Conservation (phyloP, 2,113 vertebrate genomes). For the Macaca fascicularis region DNA sequence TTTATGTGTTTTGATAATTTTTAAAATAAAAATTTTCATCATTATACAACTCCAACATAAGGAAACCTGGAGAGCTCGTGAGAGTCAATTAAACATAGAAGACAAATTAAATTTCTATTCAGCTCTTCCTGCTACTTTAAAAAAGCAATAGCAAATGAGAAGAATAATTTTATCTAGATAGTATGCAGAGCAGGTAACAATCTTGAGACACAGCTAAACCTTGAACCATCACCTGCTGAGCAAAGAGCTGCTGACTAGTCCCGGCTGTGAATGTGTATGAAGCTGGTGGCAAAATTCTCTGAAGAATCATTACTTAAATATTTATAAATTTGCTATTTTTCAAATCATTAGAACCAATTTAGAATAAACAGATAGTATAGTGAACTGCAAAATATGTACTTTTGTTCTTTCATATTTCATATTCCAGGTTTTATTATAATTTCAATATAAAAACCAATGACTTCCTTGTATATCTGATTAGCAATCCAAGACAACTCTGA, state of each 20-base stretch:
- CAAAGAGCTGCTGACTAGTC: neutral
- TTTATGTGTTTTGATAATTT: neutral
- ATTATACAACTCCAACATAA: neutral
- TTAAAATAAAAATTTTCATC: neutral
- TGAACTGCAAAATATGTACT: neutral
- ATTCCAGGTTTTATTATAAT: neutral
- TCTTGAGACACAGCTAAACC: neutral
- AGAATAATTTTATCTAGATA: neutral
- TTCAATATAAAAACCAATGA: neutral
- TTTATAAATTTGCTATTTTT: slow-evolving; percentile 52
- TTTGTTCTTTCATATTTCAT: neutral
- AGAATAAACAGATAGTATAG: neutral
- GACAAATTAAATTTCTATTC: neutral
- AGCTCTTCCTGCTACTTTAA: neutral
- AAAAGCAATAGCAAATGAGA: neutral
- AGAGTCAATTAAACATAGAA: neutral
- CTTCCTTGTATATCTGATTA: neutral
- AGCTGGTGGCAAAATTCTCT: neutral
- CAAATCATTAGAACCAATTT: slow-evolving; percentile 46
- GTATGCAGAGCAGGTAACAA: neutral
- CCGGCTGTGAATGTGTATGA: neutral
- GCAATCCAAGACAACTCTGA: neutral
- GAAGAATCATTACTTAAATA: neutral
- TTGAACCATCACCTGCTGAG: neutral
- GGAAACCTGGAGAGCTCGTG: neutral